A percentile compares a stretch with the other conserved stretches of the same genome.
Conservation (phyloP, 2,113 vertebrate genomes). For the Engystomops pustulosus region DNA sequence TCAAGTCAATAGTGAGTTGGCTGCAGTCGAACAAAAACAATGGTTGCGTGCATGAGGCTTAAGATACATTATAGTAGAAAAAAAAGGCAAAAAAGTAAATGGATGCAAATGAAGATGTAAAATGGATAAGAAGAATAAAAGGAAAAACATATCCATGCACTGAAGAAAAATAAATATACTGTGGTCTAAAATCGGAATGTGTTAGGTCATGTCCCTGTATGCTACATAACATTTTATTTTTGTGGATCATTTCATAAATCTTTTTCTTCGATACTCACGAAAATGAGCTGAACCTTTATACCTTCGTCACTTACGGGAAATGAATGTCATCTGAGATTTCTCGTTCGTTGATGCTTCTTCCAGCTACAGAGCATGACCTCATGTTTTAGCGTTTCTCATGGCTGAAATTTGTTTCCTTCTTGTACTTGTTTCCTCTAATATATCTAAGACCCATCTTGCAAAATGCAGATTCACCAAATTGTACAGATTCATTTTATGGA, state of each 20-base stretch:
- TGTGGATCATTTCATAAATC: neutral
- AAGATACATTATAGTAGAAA: no score
- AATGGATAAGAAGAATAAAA: no score
- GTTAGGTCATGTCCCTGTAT: neutral
- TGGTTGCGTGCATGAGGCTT: no score
- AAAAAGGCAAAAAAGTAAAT: no score
- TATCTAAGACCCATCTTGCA: slow-evolving; percentile 26
- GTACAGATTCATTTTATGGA: slow-evolving; percentile 11
- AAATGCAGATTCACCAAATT: slow-evolving; percentile 23
- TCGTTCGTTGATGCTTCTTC: neutral
- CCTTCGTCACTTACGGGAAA: slow-evolving; percentile 1
- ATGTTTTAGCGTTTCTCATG: neutral
- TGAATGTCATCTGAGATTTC: slow-evolving; percentile 19
- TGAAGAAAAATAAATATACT: neutral
- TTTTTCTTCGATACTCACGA: neutral
- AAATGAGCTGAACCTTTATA: neutral
- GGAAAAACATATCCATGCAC: neutral
- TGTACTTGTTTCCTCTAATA: slow-evolving; percentile 14
- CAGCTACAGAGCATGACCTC: neutral
- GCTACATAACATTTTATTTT: slow-evolving; percentile 12
- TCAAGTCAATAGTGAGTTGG: no score
- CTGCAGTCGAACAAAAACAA: no score
- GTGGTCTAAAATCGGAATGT: neutral
- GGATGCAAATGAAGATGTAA: no score
- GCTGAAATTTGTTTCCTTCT: slow-evolving; percentile 28